Evolutionary conservation across 2,797 vertebrate species (phyloP), one percentile per base, ranked within the genome.

Genomic region (Helostoma temminkii): DNA sequence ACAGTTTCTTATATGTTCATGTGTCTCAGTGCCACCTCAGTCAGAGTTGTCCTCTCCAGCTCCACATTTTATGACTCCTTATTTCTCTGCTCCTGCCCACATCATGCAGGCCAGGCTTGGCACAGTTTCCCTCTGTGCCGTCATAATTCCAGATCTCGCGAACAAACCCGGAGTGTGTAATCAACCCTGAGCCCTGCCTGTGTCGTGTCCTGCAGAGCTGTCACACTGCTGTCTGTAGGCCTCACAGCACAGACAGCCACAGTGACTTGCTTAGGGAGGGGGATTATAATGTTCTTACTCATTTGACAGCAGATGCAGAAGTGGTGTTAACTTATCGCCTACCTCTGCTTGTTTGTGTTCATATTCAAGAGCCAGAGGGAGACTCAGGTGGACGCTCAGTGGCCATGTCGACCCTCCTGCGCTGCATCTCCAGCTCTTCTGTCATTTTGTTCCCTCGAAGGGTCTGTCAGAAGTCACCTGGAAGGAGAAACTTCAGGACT

Each of bases 391-490:
- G 74, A 84, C 70, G 0, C 32, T 45, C 61, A 37, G 81, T 36
- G 80, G 74, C 76, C 87, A 95, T 95, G 94, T 93, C 92, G 66
- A 84, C 88, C 54, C 81, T 95, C 70, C 76, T 94, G 73, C 90
- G 90, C 68, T 92, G 90, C 49, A 53, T 93, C 76, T 91, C 89
- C 71, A 79, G 78, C 74, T 91, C 85, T 57, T 93, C 93, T 39
- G 69, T 87, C 30, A 63, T 83, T 63, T 81, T 91, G 63, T 69
- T 91, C 49, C 89, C 86, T 37, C 76, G 58, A 59, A 86, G 89
- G 12, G 80, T 71, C 21, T 55, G 88, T 25, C 88, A 85, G 36
- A 92, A 71, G 70, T 65, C 85, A 32, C 66, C 86, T 19, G 85
- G 86, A 60, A 87, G 79, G 64, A 92, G 93, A 68, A 77, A 81